Percentiles rank a stretch among this genome's conserved stretches.
These are phyloP conservation scores for Anguilla rostrata DNA, from an alignment of 2,113 vertebrate genomes.

Conservation along the genomic window DNA sequence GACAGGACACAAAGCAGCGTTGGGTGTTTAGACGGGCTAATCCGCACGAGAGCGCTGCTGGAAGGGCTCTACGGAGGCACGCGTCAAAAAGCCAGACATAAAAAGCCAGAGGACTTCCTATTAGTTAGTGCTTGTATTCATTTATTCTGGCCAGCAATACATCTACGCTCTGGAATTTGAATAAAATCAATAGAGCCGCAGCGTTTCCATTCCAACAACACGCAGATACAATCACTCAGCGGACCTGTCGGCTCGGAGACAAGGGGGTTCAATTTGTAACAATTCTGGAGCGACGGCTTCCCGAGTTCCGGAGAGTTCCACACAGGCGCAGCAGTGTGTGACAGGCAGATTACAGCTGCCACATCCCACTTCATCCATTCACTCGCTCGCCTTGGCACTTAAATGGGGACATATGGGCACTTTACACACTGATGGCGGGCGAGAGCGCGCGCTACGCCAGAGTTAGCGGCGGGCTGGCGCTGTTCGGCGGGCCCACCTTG, in stretches of 20 bases:
- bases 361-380: neutral
- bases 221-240: neutral
- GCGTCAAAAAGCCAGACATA: neutral
- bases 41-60: neutral
- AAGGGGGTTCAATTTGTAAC: neutral
- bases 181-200: neutral
- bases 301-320: neutral
- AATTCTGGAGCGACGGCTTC: neutral
- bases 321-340: neutral
- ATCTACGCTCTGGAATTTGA: neutral
- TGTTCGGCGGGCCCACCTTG: constrained; percentile 73
- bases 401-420: neutral
- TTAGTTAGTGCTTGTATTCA: neutral
- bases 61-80: neutral
- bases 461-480: neutral
- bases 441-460: neutral
- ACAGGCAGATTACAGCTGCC: neutral
- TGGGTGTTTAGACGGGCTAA: neutral
- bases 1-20: neutral
- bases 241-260: neutral
- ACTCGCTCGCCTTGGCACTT: neutral
- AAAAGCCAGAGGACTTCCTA: neutral
- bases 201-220: neutral
- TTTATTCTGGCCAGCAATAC: neutral
- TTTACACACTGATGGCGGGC: neutral